phyloP scores from a whole-genome alignment of 2,797 vertebrate species.

The Sylvilagus floridanus region DNA sequence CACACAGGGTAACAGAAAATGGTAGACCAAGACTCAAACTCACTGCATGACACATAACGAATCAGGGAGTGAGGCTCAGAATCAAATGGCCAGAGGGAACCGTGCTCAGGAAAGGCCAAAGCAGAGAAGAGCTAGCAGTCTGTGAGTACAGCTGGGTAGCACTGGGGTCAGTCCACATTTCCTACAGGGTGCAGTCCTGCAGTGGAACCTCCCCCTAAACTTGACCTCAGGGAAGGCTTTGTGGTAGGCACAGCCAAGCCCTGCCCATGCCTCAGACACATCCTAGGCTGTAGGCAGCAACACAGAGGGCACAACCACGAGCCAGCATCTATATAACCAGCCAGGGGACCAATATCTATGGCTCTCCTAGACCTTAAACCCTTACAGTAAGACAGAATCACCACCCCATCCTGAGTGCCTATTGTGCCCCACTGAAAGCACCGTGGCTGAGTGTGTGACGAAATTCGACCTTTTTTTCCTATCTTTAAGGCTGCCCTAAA shows the following conservation, averaged over 20 bases:
- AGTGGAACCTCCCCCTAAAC: not conserved
- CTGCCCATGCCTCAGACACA: not conserved
- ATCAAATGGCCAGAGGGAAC: no score
- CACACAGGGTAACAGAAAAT: not conserved
- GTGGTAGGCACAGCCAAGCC: not conserved
- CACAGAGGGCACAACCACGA: not conserved
- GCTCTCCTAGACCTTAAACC: not conserved
- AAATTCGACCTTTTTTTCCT: not conserved
- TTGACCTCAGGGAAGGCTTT: not conserved
- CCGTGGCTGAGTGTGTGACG: not conserved
- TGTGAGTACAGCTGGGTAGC: not conserved
- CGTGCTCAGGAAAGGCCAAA: not conserved
- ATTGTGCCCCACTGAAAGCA: not conserved
- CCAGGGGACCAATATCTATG: not conserved
- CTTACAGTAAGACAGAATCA: not conserved
- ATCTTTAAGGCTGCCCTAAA: not conserved
- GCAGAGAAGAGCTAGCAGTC: not conserved
- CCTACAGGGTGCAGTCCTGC: not conserved
- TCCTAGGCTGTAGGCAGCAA: not conserved
- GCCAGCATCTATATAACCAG: not conserved
- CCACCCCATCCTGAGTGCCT: not conserved
- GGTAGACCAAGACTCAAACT: not conserved
- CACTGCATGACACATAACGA: not conserved
- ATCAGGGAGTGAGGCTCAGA: not conserved
- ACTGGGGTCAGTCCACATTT: not conserved